These are phyloP conservation scores for Laticauda colubrina DNA, from an alignment of 2,113 vertebrate species.

Conservation along the genomic window DNA sequence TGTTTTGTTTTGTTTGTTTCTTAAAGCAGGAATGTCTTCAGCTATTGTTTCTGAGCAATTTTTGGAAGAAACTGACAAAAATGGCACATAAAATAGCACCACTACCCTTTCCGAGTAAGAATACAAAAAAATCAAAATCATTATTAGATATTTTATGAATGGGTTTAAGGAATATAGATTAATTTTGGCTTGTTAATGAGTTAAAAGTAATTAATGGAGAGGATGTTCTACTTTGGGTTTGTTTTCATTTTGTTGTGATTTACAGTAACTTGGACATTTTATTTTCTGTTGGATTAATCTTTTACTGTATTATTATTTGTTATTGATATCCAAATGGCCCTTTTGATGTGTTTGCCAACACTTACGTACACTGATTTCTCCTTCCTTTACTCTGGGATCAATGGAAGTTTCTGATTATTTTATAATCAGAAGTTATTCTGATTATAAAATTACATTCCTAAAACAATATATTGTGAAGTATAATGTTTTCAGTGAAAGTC, in stretches of 20 bases:
- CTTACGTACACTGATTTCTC: not conserved
- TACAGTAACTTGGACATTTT: not conserved
- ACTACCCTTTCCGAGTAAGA: not conserved
- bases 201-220: not conserved
- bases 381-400: not conserved
- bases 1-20: not conserved
- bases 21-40: not conserved
- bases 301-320: not conserved
- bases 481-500: not conserved
- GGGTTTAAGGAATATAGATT: not conserved
- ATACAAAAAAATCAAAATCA: not conserved
- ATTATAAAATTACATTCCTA: not conserved
- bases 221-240: not conserved
- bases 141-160: not conserved
- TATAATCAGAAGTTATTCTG: not conserved
- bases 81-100: not conserved
- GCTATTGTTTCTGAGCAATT: not conserved
- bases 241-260: not conserved
- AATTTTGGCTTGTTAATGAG: not conserved
- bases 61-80: not conserved
- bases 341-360: not conserved
- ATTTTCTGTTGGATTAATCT: not conserved
- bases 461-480: not conserved
- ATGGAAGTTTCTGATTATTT: not conserved
- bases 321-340: not conserved